A percentile compares a stretch with the other conserved stretches of the same genome.
Conservation (phyloP, 2,797 vertebrate species). For the Pangasius sanitwongsei region DNA sequence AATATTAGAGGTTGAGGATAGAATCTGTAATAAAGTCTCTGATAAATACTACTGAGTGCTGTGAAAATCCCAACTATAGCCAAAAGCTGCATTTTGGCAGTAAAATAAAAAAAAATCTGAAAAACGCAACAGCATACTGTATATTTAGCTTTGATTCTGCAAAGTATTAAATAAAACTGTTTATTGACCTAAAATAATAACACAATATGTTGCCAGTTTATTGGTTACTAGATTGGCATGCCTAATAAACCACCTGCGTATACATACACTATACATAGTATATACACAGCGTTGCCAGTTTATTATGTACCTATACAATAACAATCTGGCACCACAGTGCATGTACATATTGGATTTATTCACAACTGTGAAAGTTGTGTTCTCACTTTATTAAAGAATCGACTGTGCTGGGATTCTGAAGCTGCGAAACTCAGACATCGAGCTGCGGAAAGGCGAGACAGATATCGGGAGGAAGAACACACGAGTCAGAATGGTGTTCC, state of each 20-base stretch:
- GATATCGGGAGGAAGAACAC: constrained; percentile 98
- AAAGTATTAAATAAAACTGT: constrained; percentile 40
- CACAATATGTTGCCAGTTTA: background rate
- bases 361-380: background rate
- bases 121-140: background rate
- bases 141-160: constrained; percentile 4
- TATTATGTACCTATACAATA: background rate
- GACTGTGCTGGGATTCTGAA: constrained; percentile 97
- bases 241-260: background rate
- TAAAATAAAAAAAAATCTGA: constrained; percentile 12
- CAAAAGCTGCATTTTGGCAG: background rate
- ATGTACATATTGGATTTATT: constrained; percentile 11
- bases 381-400: constrained; percentile 75
- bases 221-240: constrained; percentile 1
- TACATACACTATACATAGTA: background rate
- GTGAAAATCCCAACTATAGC: constrained; percentile 9
- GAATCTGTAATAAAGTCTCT: background rate
- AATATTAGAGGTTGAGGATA: constrained; percentile 22
- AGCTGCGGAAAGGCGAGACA: constrained; percentile 95
- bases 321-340: background rate
- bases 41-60: constrained; percentile 49
- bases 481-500: constrained; percentile 91
- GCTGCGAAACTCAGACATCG: constrained; percentile 95
- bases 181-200: constrained; percentile 15
- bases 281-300: background rate